Percentiles rank a stretch among this genome's conserved stretches.
phyloP scores from a whole-genome alignment of 2,797 vertebrate species.

The Cirrhinus mrigala region DNA sequence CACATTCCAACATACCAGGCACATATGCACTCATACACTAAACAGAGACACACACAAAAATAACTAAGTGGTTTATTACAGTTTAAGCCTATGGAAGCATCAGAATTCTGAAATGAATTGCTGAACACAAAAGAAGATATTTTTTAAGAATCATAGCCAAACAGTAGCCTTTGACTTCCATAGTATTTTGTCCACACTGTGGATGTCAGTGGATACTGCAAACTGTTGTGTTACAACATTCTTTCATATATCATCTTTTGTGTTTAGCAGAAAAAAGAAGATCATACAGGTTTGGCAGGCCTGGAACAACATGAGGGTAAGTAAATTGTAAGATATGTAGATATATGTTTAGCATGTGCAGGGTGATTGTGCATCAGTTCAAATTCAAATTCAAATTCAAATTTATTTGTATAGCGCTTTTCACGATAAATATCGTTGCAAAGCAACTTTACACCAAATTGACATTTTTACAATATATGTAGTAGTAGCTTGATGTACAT shows the following conservation, averaged over 20 bases:
- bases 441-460: too few species aligned
- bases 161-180: background rate
- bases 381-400: too few species aligned
- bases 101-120: background rate
- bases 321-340: too few species aligned
- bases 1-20: constrained; percentile 38
- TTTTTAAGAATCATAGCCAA: background rate
- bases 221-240: background rate
- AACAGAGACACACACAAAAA: background rate
- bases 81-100: background rate
- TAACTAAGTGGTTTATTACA: background rate
- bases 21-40: constrained; percentile 32
- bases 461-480: too few species aligned
- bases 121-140: background rate
- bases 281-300: background rate
- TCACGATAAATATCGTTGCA: too few species aligned
- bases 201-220: background rate
- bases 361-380: too few species aligned
- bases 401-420: too few species aligned
- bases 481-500: too few species aligned
- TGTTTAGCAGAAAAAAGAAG: background rate
- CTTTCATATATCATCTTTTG: background rate
- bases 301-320: background rate
- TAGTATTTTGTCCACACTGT: background rate
- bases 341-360: too few species aligned